These are phyloP conservation scores for Platysteira castanea DNA, from an alignment of 2,113 vertebrate species.

Conservation along the genomic window DNA sequence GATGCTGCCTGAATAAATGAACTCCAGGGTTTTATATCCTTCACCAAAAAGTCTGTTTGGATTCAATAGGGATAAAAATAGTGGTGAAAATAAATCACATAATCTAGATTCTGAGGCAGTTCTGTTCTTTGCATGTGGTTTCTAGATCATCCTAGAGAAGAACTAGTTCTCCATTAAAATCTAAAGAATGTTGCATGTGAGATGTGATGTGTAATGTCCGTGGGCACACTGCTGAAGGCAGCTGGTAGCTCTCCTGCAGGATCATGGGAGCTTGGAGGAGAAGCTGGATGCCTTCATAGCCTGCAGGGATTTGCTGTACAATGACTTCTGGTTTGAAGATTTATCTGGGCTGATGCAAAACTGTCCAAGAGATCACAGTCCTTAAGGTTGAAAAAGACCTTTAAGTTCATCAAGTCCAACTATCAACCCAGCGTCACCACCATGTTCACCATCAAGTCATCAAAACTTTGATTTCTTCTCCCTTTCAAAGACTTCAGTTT, in stretches of 20 bases:
- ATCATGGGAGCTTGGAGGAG: background rate
- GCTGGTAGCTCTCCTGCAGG: background rate
- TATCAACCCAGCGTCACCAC: background rate
- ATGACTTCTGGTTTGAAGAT: background rate
- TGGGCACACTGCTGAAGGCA: background rate
- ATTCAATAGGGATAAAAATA: background rate
- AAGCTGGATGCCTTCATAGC: background rate
- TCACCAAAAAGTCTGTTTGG: background rate
- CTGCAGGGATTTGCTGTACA: background rate
- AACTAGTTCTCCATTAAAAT: background rate
- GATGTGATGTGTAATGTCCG: fast-evolving
- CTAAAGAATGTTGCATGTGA: background rate
- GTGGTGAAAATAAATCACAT: background rate
- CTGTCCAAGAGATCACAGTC: background rate
- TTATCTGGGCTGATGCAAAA: background rate
- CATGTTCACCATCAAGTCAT: background rate
- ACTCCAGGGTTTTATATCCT: background rate
- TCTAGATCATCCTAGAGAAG: background rate
- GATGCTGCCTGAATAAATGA: background rate
- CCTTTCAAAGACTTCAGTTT: background rate
- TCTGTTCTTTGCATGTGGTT: background rate
- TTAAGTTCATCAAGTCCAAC: background rate
- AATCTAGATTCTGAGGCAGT: background rate
- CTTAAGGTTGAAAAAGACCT: background rate
- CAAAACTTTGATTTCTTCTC: background rate